phyloP scores from a whole-genome alignment of 1,140 invertebrate species.

The Bombus vancouverensis region DNA sequence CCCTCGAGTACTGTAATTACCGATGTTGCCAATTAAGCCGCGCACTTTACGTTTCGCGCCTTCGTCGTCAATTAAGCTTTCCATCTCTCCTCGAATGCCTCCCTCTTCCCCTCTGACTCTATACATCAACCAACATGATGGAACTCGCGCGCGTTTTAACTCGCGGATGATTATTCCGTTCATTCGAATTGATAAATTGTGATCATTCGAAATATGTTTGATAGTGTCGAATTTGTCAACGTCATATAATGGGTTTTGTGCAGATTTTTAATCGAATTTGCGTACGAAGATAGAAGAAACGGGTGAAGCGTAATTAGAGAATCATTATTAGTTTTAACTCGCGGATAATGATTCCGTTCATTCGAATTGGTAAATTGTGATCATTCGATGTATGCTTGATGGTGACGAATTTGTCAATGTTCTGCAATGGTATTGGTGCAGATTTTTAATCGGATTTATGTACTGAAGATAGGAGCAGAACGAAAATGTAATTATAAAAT shows the following conservation, averaged over 20 bases:
- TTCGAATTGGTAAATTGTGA: background rate
- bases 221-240: background rate
- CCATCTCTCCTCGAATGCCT: background rate
- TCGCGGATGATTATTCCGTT: background rate
- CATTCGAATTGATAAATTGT: background rate
- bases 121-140: background rate
- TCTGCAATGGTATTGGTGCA: background rate
- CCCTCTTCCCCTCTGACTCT: background rate
- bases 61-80: slow-evolving; percentile 57
- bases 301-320: background rate
- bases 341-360: background rate
- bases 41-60: slow-evolving; percentile 69
- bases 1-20: slow-evolving; percentile 66
- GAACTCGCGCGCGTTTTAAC: background rate
- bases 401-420: background rate
- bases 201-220: background rate
- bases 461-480: too few species aligned
- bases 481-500: background rate
- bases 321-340: too few species aligned
- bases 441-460: too few species aligned
- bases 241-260: background rate
- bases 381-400: background rate
- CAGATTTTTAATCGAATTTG: background rate
- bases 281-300: background rate
- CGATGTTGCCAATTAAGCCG: slow-evolving; percentile 71